Evolutionary conservation across 2,797 vertebrate genomes (phyloP), one percentile per base, ranked within the genome.

Genomic region (Peromyscus attwateri): DNA sequence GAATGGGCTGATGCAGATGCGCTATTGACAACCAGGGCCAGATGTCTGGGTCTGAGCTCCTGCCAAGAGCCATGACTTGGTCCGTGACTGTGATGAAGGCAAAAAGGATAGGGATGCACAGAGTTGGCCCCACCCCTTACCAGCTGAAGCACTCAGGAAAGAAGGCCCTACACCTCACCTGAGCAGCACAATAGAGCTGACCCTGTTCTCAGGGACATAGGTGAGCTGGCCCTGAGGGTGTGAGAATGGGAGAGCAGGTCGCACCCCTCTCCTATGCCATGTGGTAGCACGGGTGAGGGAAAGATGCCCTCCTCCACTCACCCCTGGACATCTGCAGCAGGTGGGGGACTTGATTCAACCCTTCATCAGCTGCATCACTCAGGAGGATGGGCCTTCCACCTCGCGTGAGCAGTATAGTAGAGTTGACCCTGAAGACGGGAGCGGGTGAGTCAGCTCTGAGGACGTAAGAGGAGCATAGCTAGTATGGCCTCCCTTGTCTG

Each of bases 131-230:
- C 1, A 11, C n/a, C n/a, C 19, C n/a, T 40, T 21, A 25, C 37
- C 12, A 37, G 37, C 71, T 73, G 21, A 73, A 73, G 19, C 21
- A 73, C 71, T 73, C 9, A 40, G 71, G 19, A 73, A 10, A 12
- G n/a, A 73, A 37, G 21, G n/a, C 10, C 71, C 71, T 73, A 40
- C 21, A 5, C 71, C 17, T 37, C n/a, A 71, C 34, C n/a, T 37
- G n/a, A 71, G 34, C n/a, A 37, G 19, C 70, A 37, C n/a, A n/a
- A n/a, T 70, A 70, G 31, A 70, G 31, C 6, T 70, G 68, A 70
- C 16, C 6, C 9, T 37, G 19, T 23, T 71, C 0, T 0, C 19
- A 12, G 19, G 34, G 37, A 1, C 68, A 70, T 3, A n/a, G 34
- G 34, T n/a, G 34, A 70, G 9, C 9, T 73, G 21, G n/a, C 21